These are phyloP conservation scores for Macrotrachela quadricornifera DNA, from an alignment of 1,140 invertebrate genomes.

Conservation along the genomic window DNA sequence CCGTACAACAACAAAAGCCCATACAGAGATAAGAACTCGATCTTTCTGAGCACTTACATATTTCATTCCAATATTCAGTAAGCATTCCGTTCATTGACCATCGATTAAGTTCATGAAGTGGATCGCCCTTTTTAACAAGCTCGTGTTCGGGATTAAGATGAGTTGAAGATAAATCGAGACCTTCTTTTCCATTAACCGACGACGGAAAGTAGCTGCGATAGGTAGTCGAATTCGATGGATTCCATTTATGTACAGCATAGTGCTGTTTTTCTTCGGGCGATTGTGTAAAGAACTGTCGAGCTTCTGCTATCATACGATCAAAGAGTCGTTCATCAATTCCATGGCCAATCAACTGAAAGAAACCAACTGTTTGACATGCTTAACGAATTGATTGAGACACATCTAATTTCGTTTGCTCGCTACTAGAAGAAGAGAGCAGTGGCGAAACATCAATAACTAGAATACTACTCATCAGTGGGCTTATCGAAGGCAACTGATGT, in stretches of 20 bases:
- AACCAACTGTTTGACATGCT: not conserved
- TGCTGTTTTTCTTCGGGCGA: not conserved
- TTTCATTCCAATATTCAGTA: not conserved
- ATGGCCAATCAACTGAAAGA: constrained; percentile 1
- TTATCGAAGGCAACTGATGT: too few species aligned
- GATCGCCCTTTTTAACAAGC: not conserved
- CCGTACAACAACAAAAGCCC: too few species aligned
- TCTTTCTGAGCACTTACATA: not conserved
- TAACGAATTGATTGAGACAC: not conserved
- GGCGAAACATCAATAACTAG: too few species aligned
- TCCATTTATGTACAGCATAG: not conserved
- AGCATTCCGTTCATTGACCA: not conserved
- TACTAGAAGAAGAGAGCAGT: too few species aligned
- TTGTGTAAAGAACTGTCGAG: not conserved
- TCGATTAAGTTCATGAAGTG: not conserved
- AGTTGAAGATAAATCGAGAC: not conserved
- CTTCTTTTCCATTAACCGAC: constrained; percentile 2
- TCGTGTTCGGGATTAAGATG: not conserved
- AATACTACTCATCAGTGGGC: too few species aligned
- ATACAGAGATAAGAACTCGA: not conserved
- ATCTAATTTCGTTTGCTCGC: not conserved
- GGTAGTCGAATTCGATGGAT: not conserved
- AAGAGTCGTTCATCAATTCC: not conserved
- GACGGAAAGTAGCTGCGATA: constrained; percentile 1
- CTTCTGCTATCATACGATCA: not conserved